Conservation (phyloP, 2,113 vertebrate genomes). For the Paramormyrops kingsleyae region DNA sequence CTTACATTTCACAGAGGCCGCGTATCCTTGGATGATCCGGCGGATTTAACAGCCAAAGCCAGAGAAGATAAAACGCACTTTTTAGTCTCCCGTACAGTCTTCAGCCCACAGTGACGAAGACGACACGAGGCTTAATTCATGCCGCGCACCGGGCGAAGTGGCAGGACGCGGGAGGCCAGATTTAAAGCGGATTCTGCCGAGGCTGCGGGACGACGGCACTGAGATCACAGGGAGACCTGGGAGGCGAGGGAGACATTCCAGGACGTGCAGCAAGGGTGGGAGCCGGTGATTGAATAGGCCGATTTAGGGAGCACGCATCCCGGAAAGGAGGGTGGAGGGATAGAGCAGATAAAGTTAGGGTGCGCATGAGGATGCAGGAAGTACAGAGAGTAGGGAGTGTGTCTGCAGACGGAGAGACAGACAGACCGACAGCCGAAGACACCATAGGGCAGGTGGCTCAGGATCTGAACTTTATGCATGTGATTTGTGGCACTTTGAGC, state of each 20-base stretch:
- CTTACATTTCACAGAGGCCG: neutral
- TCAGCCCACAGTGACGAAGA: neutral
- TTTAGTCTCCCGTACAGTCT: neutral
- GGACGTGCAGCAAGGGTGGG: neutral
- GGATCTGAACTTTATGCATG: neutral
- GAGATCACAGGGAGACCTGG: neutral
- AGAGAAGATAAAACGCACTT: neutral
- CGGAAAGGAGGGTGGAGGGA: neutral
- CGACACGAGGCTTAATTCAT: neutral
- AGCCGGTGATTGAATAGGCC: neutral
- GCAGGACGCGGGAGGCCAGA: neutral
- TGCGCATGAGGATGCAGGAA: neutral
- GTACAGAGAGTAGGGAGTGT: neutral
- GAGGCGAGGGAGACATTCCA: neutral
- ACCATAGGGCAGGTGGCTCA: neutral
- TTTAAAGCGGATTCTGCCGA: neutral
- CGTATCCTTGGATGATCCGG: neutral
- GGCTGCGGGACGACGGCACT: neutral
- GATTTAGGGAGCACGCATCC: neutral
- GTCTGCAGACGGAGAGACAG: neutral
- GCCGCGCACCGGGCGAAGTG: neutral
- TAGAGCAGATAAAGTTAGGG: neutral
- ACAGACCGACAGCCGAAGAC: neutral
- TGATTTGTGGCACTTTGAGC: neutral
- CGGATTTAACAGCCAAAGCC: neutral